Percentiles rank a stretch among this genome's conserved stretches.
Conservation (phyloP, 2,888 invertebrate genomes). For the Blera fallax region DNA sequence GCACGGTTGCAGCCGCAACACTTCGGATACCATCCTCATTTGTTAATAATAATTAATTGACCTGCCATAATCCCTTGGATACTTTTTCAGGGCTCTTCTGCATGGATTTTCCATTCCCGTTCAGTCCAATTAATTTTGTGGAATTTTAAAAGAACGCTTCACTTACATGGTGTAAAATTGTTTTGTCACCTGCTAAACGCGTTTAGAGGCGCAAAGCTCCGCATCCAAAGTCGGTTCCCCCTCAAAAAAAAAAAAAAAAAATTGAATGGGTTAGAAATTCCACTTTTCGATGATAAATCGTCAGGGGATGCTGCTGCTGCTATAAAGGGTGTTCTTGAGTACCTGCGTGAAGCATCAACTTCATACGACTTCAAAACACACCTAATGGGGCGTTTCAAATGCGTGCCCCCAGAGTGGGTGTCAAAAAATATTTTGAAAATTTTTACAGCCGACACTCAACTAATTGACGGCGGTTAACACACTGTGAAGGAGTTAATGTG, state of each 20-base stretch:
- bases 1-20: constrained; percentile 1
- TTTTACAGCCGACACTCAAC: constrained; percentile 61
- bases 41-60: constrained; percentile 61
- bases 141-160: constrained; percentile 65
- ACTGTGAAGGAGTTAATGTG: constrained; percentile 67
- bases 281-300: constrained; percentile 64
- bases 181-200: constrained; percentile 64
- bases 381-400: constrained; percentile 60
- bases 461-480: constrained; percentile 64
- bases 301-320: constrained; percentile 42
- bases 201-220: not conserved
- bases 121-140: constrained; percentile 65
- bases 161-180: constrained; percentile 55
- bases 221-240: not conserved
- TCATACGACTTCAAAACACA: constrained; percentile 23
- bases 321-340: constrained; percentile 18
- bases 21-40: constrained; percentile 28
- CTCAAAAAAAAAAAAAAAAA: not conserved
- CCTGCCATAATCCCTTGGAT: constrained; percentile 66
- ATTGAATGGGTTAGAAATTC: constrained; percentile 45
- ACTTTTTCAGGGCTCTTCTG: constrained; percentile 21
- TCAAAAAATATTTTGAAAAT: constrained; percentile 68
- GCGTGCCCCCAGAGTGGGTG: constrained; percentile 55
- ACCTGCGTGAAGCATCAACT: constrained; percentile 19
- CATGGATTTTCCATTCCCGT: constrained; percentile 30